Percentiles rank a stretch among this genome's conserved stretches.
Conservation (phyloP, 2,888 invertebrate species). For the Ceraclea dissimilis region DNA sequence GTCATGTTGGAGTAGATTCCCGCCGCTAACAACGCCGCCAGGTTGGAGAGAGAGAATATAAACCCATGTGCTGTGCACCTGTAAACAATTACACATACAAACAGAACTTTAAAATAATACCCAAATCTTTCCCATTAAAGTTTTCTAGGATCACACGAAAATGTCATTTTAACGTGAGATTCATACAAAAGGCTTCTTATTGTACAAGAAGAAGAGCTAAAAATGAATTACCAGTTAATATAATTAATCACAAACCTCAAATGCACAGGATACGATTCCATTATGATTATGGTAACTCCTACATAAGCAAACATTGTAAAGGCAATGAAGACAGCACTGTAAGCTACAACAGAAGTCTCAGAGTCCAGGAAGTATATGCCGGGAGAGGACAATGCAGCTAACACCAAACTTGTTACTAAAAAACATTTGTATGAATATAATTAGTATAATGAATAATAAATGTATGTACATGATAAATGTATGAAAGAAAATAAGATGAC, state of each 20-base stretch:
- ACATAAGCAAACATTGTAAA: constrained; percentile 44
- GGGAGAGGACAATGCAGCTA: constrained; percentile 42
- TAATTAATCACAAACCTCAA: constrained; percentile 43
- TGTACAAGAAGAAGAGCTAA: too few species aligned
- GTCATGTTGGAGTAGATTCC: constrained; percentile 36
- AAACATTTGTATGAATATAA: background rate
- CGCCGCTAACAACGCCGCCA: constrained; percentile 44
- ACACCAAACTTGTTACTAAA: constrained; percentile 33
- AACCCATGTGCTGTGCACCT: constrained; percentile 53
- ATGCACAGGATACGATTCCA: constrained; percentile 52
- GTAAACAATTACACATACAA: constrained; percentile 26
- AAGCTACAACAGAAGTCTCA: constrained; percentile 32
- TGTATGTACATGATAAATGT: too few species aligned
- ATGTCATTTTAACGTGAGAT: too few species aligned
- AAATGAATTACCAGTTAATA: too few species aligned
- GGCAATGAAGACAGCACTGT: constrained; percentile 39
- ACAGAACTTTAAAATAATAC: too few species aligned
- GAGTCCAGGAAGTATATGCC: constrained; percentile 46
- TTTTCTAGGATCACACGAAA: too few species aligned
- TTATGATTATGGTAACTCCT: constrained; percentile 42
- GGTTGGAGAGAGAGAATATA: constrained; percentile 44
- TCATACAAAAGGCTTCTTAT: background rate
- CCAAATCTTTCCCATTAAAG: too few species aligned
- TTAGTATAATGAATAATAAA: too few species aligned
- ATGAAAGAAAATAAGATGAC: background rate